Evolutionary conservation across 2,113 vertebrate species (phyloP).

Genomic region (Actenoides hombroni): DNA sequence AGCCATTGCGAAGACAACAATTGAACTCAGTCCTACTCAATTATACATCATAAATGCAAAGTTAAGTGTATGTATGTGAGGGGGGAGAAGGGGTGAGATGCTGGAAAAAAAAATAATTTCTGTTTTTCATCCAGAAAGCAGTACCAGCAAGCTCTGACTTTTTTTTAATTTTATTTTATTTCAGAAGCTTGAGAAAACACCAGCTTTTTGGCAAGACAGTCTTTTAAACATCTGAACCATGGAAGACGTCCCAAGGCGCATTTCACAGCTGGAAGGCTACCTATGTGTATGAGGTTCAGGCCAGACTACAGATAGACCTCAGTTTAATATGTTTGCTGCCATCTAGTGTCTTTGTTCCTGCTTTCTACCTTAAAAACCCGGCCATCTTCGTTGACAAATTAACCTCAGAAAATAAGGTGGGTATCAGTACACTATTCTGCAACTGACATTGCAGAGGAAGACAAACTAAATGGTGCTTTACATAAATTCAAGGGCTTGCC

Average conservation of each 20-base stretch:
- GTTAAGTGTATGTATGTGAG: not conserved
- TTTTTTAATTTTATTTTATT: not conserved
- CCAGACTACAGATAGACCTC: not conserved
- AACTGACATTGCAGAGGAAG: not conserved
- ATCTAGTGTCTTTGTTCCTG: constrained; percentile 61
- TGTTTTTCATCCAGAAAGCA: not conserved
- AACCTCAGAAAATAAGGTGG: not conserved
- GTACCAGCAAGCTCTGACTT: not conserved
- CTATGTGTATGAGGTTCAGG: accelerated
- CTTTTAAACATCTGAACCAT: not conserved
- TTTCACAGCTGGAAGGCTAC: not conserved
- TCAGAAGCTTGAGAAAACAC: not conserved
- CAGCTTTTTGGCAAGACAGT: not conserved
- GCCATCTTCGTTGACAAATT: accelerated
- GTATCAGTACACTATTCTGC: not conserved
- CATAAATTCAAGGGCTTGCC: not conserved
- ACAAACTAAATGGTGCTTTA: not conserved
- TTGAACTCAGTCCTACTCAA: not conserved
- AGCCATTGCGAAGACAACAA: not conserved
- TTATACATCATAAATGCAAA: not conserved
- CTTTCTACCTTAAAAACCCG: not conserved
- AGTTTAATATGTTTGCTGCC: constrained; percentile 74
- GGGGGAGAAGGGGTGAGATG: accelerated
- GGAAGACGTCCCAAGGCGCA: not conserved
- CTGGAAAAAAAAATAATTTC: not conserved